These are phyloP conservation scores for Campylomormyrus tamandua DNA, from an alignment of 2,113 vertebrate genomes.

Conservation along the genomic window DNA sequence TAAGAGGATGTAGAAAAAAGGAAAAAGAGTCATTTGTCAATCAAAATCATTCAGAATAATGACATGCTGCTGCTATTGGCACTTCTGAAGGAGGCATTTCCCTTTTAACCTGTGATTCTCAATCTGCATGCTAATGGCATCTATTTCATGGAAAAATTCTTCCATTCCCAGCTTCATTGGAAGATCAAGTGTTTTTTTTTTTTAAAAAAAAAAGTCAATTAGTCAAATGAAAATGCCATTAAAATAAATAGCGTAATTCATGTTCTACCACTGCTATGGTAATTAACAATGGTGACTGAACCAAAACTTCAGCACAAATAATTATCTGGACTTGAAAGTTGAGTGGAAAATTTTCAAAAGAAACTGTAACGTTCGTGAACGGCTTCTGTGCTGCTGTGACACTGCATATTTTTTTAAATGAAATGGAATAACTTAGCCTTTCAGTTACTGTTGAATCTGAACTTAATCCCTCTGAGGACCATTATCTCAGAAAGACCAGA, in stretches of 20 bases:
- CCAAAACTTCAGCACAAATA: not conserved
- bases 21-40: not conserved
- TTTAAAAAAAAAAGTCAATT: conserved; percentile 17
- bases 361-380: not conserved
- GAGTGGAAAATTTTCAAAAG: not conserved
- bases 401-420: not conserved
- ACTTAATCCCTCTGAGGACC: not conserved
- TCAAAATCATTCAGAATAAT: not conserved
- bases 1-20: conserved; percentile 35
- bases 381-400: not conserved
- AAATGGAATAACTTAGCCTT: not conserved
- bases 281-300: not conserved
- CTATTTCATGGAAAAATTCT: conserved; percentile 80
- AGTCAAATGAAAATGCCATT: not conserved
- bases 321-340: not conserved
- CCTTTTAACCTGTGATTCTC: conserved; percentile 70
- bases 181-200: not conserved
- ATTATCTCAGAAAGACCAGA: conserved; percentile 1
- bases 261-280: not conserved
- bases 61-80: not conserved
- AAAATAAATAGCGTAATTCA: not conserved
- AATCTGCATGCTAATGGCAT: conserved; percentile 86
- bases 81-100: not conserved
- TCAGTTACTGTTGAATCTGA: not conserved
- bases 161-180: conserved; percentile 69